Conservation (phyloP, 2,888 invertebrate genomes). For the Zootermopsis nevadensis region DNA sequence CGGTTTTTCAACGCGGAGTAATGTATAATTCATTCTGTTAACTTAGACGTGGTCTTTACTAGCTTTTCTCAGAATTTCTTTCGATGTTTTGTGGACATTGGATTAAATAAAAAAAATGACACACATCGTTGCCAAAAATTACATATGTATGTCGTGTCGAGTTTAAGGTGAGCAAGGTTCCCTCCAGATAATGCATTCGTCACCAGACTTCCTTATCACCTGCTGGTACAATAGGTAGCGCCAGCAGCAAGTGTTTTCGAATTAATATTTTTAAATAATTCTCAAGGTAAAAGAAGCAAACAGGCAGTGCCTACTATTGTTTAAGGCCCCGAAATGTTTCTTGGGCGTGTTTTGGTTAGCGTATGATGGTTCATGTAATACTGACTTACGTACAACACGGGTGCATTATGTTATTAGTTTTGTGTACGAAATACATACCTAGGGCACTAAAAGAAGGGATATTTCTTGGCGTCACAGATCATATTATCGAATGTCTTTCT, state of each 20-base stretch:
- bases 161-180: neutral
- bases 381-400: neutral
- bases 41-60: too few relatives aligned
- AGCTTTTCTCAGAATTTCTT: too few relatives aligned
- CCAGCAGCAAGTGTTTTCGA: neutral
- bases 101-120: too few relatives aligned
- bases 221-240: neutral
- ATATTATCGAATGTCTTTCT: too few relatives aligned
- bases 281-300: constrained; percentile 26
- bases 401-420: too few relatives aligned
- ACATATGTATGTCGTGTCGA: neutral
- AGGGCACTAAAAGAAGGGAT: too few relatives aligned
- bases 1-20: too few relatives aligned
- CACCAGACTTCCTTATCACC: constrained; percentile 26
- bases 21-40: too few relatives aligned
- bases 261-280: constrained; percentile 34
- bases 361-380: constrained; percentile 15
- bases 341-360: constrained; percentile 23
- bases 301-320: neutral
- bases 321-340: constrained; percentile 20
- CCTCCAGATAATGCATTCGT: neutral
- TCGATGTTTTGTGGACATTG: too few relatives aligned
- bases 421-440: too few relatives aligned
- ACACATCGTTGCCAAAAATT: neutral
- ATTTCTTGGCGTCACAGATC: too few relatives aligned